Evolutionary conservation across 2,113 vertebrate genomes (phyloP).

Genomic region (Odontesthes bonariensis): DNA sequence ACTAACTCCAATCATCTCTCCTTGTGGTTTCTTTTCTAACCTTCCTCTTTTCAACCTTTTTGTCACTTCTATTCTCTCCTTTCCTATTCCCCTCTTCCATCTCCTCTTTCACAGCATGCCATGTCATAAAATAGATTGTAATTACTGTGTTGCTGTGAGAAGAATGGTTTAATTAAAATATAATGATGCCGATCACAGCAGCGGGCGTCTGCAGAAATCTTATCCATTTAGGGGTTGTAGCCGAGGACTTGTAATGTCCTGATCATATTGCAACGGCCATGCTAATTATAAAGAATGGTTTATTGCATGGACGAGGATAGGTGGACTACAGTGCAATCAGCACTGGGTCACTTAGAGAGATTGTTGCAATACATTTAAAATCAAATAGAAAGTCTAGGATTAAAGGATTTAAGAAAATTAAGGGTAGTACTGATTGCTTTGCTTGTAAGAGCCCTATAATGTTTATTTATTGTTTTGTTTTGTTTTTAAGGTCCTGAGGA

Average conservation of each 20-base stretch:
- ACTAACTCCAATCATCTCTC: slow-evolving; percentile 28
- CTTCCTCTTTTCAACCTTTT: slow-evolving; percentile 26
- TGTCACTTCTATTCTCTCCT: slow-evolving; percentile 35
- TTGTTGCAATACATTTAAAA: slow-evolving; percentile 65
- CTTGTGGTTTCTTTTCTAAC: slow-evolving; percentile 36
- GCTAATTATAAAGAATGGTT: slow-evolving; percentile 80
- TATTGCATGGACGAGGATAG: slow-evolving; percentile 68
- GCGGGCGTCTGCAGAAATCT: slow-evolving; percentile 76
- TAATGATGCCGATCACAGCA: slow-evolving; percentile 82
- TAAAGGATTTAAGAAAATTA: slow-evolving; percentile 52
- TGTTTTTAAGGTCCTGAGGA: too few species aligned
- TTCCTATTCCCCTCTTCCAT: slow-evolving; percentile 47
- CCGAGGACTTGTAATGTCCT: slow-evolving; percentile 77
- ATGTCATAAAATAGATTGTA: slow-evolving; percentile 78
- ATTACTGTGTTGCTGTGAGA: slow-evolving; percentile 80
- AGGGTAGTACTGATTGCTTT: slow-evolving; percentile 14
- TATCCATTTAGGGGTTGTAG: slow-evolving; percentile 74
- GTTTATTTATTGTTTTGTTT: background rate
- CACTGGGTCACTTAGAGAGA: slow-evolving; percentile 63
- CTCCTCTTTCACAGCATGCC: slow-evolving; percentile 65
- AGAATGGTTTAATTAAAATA: slow-evolving; percentile 84
- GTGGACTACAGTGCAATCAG: slow-evolving; percentile 53
- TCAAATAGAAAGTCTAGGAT: slow-evolving; percentile 62
- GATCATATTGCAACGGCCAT: slow-evolving; percentile 70
- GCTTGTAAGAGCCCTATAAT: background rate